phyloP scores from a whole-genome alignment of 2,797 vertebrate genomes.

The Mycteria americana region DNA sequence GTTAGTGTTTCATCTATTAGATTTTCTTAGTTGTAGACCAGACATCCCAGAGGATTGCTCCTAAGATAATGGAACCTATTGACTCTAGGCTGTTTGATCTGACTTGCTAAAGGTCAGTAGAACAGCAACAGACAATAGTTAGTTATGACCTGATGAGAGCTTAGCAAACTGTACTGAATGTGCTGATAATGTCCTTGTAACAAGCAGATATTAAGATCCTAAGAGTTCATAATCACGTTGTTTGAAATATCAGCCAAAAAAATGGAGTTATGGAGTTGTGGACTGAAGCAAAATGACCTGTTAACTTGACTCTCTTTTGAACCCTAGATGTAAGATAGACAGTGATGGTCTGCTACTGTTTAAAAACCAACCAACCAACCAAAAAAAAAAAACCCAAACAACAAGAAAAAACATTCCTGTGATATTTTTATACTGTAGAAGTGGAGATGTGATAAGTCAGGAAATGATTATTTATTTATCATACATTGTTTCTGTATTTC shows the following conservation, averaged over 20 bases:
- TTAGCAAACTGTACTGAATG: neutral
- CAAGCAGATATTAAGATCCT: neutral
- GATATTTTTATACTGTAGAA: neutral
- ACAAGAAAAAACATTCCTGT: neutral
- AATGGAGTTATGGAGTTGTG: neutral
- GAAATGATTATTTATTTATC: neutral
- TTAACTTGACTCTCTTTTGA: neutral
- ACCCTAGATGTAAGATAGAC: neutral
- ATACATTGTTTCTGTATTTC: neutral
- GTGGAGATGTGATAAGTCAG: neutral
- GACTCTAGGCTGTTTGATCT: neutral
- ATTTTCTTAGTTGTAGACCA: neutral
- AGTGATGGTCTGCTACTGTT: neutral
- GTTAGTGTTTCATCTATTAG: neutral
- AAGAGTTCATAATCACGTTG: neutral
- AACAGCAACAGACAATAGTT: neutral
- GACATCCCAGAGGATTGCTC: neutral
- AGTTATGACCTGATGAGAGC: neutral
- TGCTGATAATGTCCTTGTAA: neutral
- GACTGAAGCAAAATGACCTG: neutral
- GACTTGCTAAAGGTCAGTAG: neutral
- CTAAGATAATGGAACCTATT: neutral
- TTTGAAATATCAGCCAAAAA: neutral
- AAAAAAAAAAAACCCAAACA: accelerated
- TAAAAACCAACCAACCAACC: accelerated